Conservation (phyloP, 2,797 vertebrate genomes). For the Sebastes oblongus region DNA sequence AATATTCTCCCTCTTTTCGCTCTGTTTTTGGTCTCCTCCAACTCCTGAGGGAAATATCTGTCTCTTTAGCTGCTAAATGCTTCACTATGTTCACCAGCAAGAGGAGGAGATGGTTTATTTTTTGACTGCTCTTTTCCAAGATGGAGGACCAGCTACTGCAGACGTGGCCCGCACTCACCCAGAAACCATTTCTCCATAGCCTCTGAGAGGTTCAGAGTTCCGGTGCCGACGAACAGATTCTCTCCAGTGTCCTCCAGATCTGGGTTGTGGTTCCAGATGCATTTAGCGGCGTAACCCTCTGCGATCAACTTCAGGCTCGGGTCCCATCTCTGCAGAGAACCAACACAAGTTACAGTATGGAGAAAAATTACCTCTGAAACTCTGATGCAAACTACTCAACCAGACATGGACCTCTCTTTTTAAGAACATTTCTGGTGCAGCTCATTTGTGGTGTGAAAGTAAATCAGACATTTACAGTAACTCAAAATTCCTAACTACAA, state of each 20-base stretch:
- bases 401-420: neutral
- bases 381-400: neutral
- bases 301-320: slow-evolving; percentile 60
- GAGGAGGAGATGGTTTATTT: too few species aligned
- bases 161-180: slow-evolving; percentile 40
- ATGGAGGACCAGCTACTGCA: neutral
- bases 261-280: slow-evolving; percentile 79
- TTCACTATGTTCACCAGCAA: neutral
- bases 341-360: neutral
- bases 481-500: neutral
- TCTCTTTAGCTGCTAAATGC: neutral
- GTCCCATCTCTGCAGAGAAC: slow-evolving; percentile 75
- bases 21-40: neutral
- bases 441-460: neutral
- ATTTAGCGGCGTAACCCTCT: slow-evolving; percentile 66
- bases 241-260: slow-evolving; percentile 67
- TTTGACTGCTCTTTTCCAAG: neutral
- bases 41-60: neutral
- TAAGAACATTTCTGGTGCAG: neutral
- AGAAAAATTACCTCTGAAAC: neutral
- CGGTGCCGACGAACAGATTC: slow-evolving; percentile 68
- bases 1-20: neutral
- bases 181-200: slow-evolving; percentile 76
- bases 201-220: slow-evolving; percentile 30
- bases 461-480: neutral